These are phyloP conservation scores for Drosophila lini DNA, from an alignment of 1,140 invertebrate species.

Conservation along the genomic window DNA sequence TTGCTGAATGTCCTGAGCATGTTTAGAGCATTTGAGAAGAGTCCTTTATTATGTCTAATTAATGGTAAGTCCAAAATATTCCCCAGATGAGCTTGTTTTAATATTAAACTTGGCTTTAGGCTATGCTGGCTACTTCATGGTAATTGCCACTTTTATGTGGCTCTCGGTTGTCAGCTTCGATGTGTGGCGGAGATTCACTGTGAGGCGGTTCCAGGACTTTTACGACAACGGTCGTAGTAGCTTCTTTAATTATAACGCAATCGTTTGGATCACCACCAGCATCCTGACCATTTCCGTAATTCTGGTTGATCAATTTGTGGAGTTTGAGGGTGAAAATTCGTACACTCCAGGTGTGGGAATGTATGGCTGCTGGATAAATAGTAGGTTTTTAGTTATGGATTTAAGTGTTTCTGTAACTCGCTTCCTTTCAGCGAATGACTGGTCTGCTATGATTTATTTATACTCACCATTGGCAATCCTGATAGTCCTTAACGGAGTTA, in stretches of 20 bases:
- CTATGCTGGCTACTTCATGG: conserved; percentile 88
- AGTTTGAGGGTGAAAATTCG: not conserved
- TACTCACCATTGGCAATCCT: conserved; percentile 89
- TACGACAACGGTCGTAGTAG: conserved; percentile 72
- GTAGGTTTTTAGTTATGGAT: conserved; percentile 75
- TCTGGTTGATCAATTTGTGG: conserved; percentile 1
- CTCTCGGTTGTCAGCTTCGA: conserved; percentile 91
- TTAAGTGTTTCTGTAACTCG: not conserved
- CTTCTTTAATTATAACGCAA: conserved; percentile 88
- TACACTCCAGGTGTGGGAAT: conserved; percentile 85
- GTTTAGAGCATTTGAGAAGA: conserved; percentile 55
- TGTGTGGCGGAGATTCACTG: conserved; percentile 87
- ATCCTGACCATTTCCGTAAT: conserved; percentile 83
- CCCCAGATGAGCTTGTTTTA: not conserved
- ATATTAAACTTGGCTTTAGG: conserved; percentile 76
- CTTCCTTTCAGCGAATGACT: not conserved
- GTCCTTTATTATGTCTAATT: conserved; percentile 40
- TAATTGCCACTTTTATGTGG: conserved; percentile 90
- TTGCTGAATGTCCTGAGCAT: conserved; percentile 83
- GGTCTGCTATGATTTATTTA: conserved; percentile 88
- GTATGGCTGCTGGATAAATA: conserved; percentile 85
- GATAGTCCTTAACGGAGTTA: conserved; percentile 87
- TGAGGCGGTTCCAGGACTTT: conserved; percentile 84
- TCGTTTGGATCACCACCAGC: conserved; percentile 88
- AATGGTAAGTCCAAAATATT: conserved; percentile 3